Conservation (phyloP, 35 echinoderm and acorn worm species). For the Strongylocentrotus purpuratus region DNA sequence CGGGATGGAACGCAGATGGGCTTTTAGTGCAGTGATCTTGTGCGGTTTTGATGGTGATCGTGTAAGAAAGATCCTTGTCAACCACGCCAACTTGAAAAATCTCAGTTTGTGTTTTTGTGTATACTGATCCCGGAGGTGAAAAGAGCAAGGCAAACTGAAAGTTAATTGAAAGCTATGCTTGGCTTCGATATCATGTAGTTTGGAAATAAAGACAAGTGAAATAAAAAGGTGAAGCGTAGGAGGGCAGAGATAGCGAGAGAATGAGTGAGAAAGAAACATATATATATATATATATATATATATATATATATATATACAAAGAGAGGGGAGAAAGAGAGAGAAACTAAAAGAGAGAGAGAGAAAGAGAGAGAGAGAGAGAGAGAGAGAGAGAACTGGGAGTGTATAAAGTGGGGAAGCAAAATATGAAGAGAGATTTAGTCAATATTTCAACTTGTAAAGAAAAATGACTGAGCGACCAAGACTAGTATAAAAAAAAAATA, state of each 20-base stretch:
- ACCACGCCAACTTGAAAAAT: background rate
- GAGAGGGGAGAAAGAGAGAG: no score
- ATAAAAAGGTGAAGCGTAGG: background rate
- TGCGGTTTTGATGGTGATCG: background rate
- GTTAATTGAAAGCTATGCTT: no score
- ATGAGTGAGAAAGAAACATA: background rate
- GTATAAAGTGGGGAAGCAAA: background rate
- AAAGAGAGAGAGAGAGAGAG: background rate
- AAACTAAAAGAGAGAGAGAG: background rate
- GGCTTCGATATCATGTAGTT: no score
- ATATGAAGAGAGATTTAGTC: background rate
- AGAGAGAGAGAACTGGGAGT: background rate
- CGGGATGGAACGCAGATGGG: background rate
- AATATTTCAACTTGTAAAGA: no score
- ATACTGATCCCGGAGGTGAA: background rate
- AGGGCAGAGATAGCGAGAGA: background rate
- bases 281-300: no score
- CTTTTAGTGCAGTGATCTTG: background rate
- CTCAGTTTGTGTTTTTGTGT: background rate
- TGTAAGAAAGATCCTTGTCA: background rate
- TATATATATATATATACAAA: no score
- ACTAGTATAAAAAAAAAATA: no score
- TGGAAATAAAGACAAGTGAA: background rate
- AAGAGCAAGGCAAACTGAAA: no score
- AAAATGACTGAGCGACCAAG: no score